These are phyloP conservation scores for Dryobates pubescens DNA, from an alignment of 2,797 vertebrate genomes.

Conservation along the genomic window DNA sequence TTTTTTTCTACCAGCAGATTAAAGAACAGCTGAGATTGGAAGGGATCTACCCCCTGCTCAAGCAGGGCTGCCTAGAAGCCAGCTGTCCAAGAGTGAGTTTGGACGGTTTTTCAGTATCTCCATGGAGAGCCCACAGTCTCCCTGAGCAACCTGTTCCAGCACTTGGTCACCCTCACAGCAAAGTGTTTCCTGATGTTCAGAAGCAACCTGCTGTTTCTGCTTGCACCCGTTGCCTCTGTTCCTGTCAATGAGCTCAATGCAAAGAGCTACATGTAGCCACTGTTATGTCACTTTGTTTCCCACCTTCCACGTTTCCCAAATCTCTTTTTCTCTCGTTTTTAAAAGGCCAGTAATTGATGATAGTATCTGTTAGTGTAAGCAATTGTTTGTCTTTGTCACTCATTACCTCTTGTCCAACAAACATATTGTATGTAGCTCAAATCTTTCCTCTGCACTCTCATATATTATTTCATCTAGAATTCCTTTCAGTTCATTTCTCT, in stretches of 20 bases:
- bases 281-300: not conserved
- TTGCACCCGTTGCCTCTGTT: not conserved
- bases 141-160: not conserved
- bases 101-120: accelerated
- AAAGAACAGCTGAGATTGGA: not conserved
- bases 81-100: accelerated
- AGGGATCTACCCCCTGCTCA: not conserved
- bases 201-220: not conserved
- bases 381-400: not conserved
- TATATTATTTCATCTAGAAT: not conserved
- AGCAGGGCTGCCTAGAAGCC: not conserved
- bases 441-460: not conserved
- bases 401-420: not conserved
- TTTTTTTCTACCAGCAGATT: not conserved
- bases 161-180: not conserved
- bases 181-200: not conserved
- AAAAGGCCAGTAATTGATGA: not conserved
- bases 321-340: not conserved
- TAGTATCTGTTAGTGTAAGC: not conserved
- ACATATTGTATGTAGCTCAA: not conserved
- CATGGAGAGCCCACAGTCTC: not conserved
- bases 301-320: not conserved
- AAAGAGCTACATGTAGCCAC: not conserved
- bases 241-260: too few relatives aligned
- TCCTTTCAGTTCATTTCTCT: not conserved